phyloP scores from a whole-genome alignment of 2,888 invertebrate genomes.

The Autographa gamma region DNA sequence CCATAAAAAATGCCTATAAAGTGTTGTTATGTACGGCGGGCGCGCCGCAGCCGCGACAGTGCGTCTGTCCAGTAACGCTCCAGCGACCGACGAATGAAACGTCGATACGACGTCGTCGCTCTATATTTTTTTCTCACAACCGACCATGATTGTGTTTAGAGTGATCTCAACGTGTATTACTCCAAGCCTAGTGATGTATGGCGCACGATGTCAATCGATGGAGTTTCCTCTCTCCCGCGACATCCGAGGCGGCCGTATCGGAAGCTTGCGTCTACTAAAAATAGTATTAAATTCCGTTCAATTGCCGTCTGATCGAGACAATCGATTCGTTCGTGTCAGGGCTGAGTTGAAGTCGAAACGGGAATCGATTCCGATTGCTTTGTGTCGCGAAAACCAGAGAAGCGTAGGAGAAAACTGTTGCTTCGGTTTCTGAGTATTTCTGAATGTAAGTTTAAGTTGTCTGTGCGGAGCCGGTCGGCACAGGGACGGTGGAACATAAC shows the following conservation, averaged over 20 bases:
- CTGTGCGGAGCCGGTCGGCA: constrained; percentile 19
- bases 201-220: constrained; percentile 26
- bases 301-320: constrained; percentile 53
- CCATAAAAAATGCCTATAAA: constrained; percentile 75
- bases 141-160: constrained; percentile 51
- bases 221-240: constrained; percentile 34
- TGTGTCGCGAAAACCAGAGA: constrained; percentile 44
- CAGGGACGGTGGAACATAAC: constrained; percentile 10
- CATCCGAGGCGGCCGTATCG: constrained; percentile 36
- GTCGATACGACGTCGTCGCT: constrained; percentile 76
- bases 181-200: constrained; percentile 32
- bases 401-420: constrained; percentile 46
- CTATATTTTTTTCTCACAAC: constrained; percentile 56
- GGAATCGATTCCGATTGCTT: constrained; percentile 45
- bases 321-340: constrained; percentile 48
- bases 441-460: constrained; percentile 26
- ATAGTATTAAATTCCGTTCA: constrained; percentile 54
- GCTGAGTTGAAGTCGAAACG: constrained; percentile 41
- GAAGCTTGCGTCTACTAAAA: constrained; percentile 52
- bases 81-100: constrained; percentile 69
- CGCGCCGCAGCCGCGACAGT: constrained; percentile 69
- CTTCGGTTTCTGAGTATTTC: constrained; percentile 29
- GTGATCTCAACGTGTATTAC: constrained; percentile 38
- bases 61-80: constrained; percentile 73
- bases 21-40: constrained; percentile 73